Evolutionary conservation across 2,113 vertebrate genomes (phyloP), one percentile per base, ranked within the genome.

Genomic region (Melanotaenia duboulayi): DNA sequence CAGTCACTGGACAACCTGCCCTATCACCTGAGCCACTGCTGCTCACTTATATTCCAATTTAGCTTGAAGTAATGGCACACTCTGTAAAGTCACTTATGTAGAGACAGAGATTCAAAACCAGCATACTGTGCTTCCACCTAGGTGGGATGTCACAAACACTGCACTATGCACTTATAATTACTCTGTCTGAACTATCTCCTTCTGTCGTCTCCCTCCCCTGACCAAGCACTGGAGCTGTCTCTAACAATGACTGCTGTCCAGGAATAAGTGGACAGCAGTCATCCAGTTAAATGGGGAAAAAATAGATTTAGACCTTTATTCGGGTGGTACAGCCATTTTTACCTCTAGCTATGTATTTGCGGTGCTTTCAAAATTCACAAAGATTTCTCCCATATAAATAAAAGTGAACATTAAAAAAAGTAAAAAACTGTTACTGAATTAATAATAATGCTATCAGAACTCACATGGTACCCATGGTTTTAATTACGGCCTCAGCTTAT

Each of bases 371-470:
- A 48, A 9, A 14, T 19, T 19, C 17, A 16, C 1, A 17, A 46
- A 7, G 44, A 6, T 46, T 35, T 35, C 8, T 35, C 8, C 32
- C 7, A 35, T 35, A 35, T 35, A 7, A 9, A 35, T 35, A 35
- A 22, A 40, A 59, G 7, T 1, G 13, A 42, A 24, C 56, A 13
- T 2, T 25, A 46, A 61, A 62, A 25, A 24, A 17, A 1, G 0
- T 7, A 23, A 44, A 1, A 11, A 35, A 12, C n/a, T 22, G 9
- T 24, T 35, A 35, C 32, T 35, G 24, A 12, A 11, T 35, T 35
- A 46, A 12, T 28, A 48, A 59, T 65, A 59, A 48, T 24, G 13
- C 22, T 17, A 70, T 22, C 12, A 59, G 16, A 61, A 51, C 17
- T 58, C 42, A 52, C 59, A 46, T 7, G 56, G 58, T n/a, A 37